Percentiles rank a stretch among this genome's conserved stretches.
phyloP scores from a whole-genome alignment of 2,888 invertebrate genomes.

The Scaptomyza reducta region DNA sequence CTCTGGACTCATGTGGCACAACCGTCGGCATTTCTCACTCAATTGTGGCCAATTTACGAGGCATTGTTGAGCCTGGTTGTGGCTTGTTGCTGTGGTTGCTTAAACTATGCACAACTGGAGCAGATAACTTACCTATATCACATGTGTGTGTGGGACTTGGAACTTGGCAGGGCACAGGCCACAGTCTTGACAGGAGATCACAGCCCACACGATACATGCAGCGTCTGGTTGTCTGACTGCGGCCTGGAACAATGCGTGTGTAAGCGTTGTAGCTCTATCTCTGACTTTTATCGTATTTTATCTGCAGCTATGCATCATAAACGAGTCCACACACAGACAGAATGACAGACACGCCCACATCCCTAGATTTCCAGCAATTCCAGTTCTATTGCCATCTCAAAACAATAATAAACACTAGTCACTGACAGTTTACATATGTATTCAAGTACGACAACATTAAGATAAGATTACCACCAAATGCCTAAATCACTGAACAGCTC shows the following conservation, averaged over 20 bases:
- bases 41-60: constrained; percentile 75
- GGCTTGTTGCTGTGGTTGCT: constrained; percentile 20
- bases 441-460: constrained; percentile 14
- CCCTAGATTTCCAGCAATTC: constrained; percentile 7
- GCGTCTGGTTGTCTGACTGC: constrained; percentile 30
- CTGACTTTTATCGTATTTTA: constrained; percentile 70
- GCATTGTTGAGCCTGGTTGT: constrained; percentile 52
- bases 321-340: constrained; percentile 41
- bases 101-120: constrained; percentile 28
- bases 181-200: constrained; percentile 59
- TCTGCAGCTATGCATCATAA: constrained; percentile 73
- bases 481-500: constrained; percentile 81
- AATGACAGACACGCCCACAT: constrained; percentile 32
- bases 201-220: constrained; percentile 53
- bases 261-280: constrained; percentile 40
- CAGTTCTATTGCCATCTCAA: constrained; percentile 44
- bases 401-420: constrained; percentile 13
- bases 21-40: constrained; percentile 61
- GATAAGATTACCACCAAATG: constrained; percentile 75
- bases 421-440: constrained; percentile 25
- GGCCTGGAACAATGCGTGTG: constrained; percentile 38
- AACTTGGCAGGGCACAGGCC: constrained; percentile 23
- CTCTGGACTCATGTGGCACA: constrained; percentile 20
- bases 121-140: constrained; percentile 53
- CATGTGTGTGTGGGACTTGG: constrained; percentile 72